Base-by-base conservation (phyloP, 2,888 invertebrate genomes). In the Heliconius aoede region DNA sequence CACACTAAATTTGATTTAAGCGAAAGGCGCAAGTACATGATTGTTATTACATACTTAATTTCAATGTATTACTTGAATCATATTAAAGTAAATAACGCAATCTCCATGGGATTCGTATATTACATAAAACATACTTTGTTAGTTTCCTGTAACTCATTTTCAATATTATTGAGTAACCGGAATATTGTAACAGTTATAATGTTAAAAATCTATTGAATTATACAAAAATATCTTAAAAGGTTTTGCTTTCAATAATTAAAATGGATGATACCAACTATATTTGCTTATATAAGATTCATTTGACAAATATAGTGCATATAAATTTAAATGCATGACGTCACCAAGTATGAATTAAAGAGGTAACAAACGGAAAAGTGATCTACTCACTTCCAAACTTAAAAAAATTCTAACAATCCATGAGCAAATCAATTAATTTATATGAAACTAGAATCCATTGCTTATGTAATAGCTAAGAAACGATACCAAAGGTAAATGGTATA, bases 381-480 rank as follows among this genome's bases (percentile, higher is more conserved):
- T 83, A 81, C 84, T 82, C 83, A 83, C 80, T 84, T 80, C 80
- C 81, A 82, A 85, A 83, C 83, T 81, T 85, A 85, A 81, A 83
- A 84, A 84, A 46, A 84, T 82, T 84, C 80, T 85, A 90, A 90
- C 89, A 89, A 84, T 90, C 89, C 90, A 91, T 91, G 92, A 92
- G 92, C 92, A 91, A 90, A 51, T 69, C 68, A 51, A 55, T 84
- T 82, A 76, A 81, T 82, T 81, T 36, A 13, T 32, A 64, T 77
- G 77, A 79, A 79, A 82, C 81, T 83, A 82, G 81, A 90, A 90
- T 89, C 88, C 89, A 91, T 91, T 90, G 90, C 79, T 85, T 87
- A 84, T 84, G 83, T 84, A 84, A 81, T 76, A 74, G 21, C 55
- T 26, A 60, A 78, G 77, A 61, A 76, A 73, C 69, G 73, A 72